These are phyloP conservation scores for Monopis laevigella DNA, from an alignment of 2,888 invertebrate species.

Conservation along the genomic window DNA sequence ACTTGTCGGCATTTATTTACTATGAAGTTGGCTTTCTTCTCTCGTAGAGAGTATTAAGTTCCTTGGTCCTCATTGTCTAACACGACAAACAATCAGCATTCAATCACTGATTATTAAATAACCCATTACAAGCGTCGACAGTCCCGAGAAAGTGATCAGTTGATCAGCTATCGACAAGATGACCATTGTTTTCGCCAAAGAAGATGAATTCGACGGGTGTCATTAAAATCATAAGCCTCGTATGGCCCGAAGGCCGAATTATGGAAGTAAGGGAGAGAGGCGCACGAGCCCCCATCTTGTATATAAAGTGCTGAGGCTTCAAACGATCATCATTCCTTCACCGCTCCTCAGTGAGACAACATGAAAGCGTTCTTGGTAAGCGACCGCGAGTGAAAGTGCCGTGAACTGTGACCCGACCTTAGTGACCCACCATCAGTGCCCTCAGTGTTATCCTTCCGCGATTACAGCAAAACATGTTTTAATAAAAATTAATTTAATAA, in stretches of 20 bases:
- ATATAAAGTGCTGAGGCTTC: slow-evolving; percentile 39
- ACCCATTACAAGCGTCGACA: too few species aligned
- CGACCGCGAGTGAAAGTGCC: slow-evolving; percentile 43
- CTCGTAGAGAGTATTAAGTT: too few species aligned
- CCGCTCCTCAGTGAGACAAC: slow-evolving; percentile 62
- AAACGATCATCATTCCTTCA: slow-evolving; percentile 55
- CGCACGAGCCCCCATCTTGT: slow-evolving; percentile 39
- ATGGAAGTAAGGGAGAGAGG: slow-evolving; percentile 65
- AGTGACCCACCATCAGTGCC: too few species aligned
- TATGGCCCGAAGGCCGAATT: slow-evolving; percentile 61
- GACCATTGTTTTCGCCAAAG: slow-evolving; percentile 58
- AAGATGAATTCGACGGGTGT: slow-evolving; percentile 56
- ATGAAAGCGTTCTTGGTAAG: slow-evolving; percentile 68
- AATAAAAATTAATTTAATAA: too few species aligned
- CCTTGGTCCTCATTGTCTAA: too few species aligned
- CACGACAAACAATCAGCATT: too few species aligned
- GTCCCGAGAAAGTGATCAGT: slow-evolving; percentile 7
- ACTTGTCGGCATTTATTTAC: too few species aligned
- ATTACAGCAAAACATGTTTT: too few species aligned
- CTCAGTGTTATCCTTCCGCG: too few species aligned
- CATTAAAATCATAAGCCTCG: slow-evolving; percentile 67
- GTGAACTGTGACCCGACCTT: slow-evolving; percentile 54
- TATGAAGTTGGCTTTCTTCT: too few species aligned
- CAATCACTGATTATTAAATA: too few species aligned
- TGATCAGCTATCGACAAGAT: too few species aligned